phyloP scores from a whole-genome alignment of 2,888 invertebrate species.

The Dyspetes luteomarginatus region DNA sequence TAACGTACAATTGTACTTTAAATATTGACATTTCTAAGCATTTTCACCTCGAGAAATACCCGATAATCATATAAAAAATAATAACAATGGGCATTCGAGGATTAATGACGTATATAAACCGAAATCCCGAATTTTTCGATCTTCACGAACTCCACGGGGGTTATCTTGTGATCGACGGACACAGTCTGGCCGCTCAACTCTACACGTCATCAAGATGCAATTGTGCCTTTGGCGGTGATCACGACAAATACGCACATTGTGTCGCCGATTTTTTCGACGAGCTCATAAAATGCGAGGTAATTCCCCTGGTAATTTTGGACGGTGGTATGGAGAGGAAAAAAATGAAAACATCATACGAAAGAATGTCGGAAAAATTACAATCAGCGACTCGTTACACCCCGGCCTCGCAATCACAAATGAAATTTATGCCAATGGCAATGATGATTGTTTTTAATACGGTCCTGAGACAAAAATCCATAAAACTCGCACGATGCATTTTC shows the following conservation, averaged over 20 bases:
- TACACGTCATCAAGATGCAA: slow-evolving; percentile 87
- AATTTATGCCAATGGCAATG: slow-evolving; percentile 90
- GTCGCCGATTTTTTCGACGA: slow-evolving; percentile 89
- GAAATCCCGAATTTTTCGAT: slow-evolving; percentile 87
- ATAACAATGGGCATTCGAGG: slow-evolving; percentile 93
- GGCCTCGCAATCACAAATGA: slow-evolving; percentile 84
- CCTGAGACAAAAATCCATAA: slow-evolving; percentile 87
- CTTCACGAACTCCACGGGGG: slow-evolving; percentile 87
- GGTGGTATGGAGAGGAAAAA: slow-evolving; percentile 91
- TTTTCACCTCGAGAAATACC: no score
- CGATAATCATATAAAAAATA: not conserved
- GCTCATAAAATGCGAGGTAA: slow-evolving; percentile 89
- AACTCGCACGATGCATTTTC: slow-evolving; percentile 90
- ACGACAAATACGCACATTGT: slow-evolving; percentile 89
- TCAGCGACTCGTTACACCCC: slow-evolving; percentile 85
- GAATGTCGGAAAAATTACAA: slow-evolving; percentile 86
- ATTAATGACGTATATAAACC: slow-evolving; percentile 90
- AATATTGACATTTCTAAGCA: no score
- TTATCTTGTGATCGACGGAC: slow-evolving; percentile 91
- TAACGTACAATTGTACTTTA: no score
- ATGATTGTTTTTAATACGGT: slow-evolving; percentile 90
- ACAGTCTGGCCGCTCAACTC: slow-evolving; percentile 89
- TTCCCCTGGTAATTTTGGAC: slow-evolving; percentile 91
- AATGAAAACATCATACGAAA: slow-evolving; percentile 86
- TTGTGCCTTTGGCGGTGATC: slow-evolving; percentile 94